Conservation (phyloP, 2,888 invertebrate genomes). For the Drosophila borealis region DNA sequence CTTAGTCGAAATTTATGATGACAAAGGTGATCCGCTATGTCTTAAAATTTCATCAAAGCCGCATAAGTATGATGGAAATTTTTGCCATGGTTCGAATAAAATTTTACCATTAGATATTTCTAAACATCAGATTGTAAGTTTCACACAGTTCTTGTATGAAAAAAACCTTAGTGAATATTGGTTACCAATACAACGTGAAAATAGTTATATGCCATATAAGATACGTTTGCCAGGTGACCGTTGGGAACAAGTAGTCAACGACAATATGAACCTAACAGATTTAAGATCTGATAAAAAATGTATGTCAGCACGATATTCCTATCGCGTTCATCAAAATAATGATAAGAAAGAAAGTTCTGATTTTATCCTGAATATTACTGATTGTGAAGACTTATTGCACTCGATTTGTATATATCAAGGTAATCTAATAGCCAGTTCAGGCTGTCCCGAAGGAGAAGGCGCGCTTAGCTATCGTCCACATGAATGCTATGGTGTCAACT, state of each 20-base stretch:
- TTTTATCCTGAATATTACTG: background rate
- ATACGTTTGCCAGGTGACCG: conserved; percentile 86
- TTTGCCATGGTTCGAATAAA: conserved; percentile 77
- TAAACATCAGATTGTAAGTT: background rate
- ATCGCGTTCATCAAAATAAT: background rate
- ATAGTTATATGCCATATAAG: conserved; percentile 56
- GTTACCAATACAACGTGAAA: conserved; percentile 86
- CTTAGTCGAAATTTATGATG: conserved; percentile 58
- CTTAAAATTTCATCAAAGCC: conserved; percentile 76
- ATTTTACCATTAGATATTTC: conserved; percentile 37
- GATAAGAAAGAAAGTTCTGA: conserved; percentile 3
- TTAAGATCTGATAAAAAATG: conserved; percentile 66
- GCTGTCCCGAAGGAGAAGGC: conserved; percentile 71
- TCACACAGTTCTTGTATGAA: conserved; percentile 38
- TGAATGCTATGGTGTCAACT: conserved; percentile 76
- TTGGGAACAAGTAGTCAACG: conserved; percentile 74
- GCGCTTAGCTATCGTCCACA: conserved; percentile 72
- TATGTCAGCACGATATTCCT: conserved; percentile 44
- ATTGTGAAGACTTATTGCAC: conserved; percentile 68
- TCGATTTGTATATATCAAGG: conserved; percentile 73
- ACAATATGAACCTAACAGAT: conserved; percentile 45
- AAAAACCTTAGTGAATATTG: conserved; percentile 83
- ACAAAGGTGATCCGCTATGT: conserved; percentile 65
- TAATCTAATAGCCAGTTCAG: conserved; percentile 54
- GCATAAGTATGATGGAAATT: conserved; percentile 66